A percentile compares a stretch with the other conserved stretches of the same genome.
Conservation (phyloP, 2,797 vertebrate genomes). For the Rhinatrema bivittatum region DNA sequence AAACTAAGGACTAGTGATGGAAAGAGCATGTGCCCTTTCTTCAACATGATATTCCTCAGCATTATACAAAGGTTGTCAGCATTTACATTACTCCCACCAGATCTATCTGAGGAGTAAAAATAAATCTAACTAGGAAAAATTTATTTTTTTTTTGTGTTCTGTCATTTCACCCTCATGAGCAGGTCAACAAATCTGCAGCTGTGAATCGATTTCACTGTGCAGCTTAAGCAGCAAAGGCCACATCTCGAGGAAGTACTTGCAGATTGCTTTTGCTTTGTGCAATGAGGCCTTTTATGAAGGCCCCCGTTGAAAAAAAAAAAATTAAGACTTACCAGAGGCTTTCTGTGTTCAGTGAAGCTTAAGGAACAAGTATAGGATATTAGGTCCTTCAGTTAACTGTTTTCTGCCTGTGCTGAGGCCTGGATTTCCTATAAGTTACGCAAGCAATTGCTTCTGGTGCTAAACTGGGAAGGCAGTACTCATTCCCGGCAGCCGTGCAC, state of each 20-base stretch:
- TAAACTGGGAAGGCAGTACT: no score
- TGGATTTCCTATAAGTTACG: no score
- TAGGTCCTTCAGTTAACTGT: slow-evolving; percentile 22
- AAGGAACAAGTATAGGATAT: slow-evolving; percentile 40
- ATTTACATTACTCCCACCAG: slow-evolving; percentile 35
- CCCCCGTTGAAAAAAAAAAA: no score
- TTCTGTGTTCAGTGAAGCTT: slow-evolving; percentile 46
- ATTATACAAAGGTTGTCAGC: slow-evolving; percentile 33
- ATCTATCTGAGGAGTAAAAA: slow-evolving; percentile 32
- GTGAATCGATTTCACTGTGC: slow-evolving; percentile 41
- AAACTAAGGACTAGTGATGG: slow-evolving; percentile 57
- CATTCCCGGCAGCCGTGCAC: no score
- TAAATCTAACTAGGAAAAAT: slow-evolving; percentile 36
- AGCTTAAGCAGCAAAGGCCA: slow-evolving; percentile 42
- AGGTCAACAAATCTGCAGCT: slow-evolving; percentile 54
- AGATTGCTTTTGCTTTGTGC: slow-evolving; percentile 43
- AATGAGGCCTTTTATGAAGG: slow-evolving; percentile 25
- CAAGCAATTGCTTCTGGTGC: no score
- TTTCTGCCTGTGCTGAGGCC: slow-evolving; percentile 31
- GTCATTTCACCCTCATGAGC: slow-evolving; percentile 35
- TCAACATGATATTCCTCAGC: slow-evolving; percentile 40
- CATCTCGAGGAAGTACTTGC: slow-evolving; percentile 45
- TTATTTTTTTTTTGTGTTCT: slow-evolving; percentile 38
- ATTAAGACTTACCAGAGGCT: slow-evolving; percentile 37
- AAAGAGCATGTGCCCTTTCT: slow-evolving; percentile 44